Conservation (phyloP, 2,797 vertebrate genomes). For the Falco berigora region DNA sequence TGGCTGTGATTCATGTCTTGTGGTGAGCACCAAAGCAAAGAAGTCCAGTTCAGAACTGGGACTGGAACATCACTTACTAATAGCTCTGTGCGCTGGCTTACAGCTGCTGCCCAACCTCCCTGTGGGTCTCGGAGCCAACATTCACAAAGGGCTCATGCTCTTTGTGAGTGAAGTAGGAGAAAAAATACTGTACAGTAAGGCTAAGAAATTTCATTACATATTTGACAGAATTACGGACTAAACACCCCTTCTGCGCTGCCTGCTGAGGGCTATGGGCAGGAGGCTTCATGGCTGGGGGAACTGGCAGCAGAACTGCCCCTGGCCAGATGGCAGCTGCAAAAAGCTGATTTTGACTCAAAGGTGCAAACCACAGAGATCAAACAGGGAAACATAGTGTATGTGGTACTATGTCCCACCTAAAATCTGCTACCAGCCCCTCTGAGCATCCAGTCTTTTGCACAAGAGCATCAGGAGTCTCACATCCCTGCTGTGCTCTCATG, state of each 20-base stretch:
- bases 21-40: background rate
- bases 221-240: background rate
- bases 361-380: background rate
- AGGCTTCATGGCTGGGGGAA: background rate
- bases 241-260: background rate
- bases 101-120: background rate
- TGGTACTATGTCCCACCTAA: background rate
- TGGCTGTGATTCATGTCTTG: background rate
- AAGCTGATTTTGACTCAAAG: background rate
- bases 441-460: background rate
- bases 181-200: background rate
- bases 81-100: background rate
- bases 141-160: accelerated
- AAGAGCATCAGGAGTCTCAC: background rate
- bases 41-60: background rate
- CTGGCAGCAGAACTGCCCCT: background rate
- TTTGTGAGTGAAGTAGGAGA: background rate
- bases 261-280: background rate
- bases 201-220: background rate
- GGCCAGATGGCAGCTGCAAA: background rate
- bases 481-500: background rate
- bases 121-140: background rate
- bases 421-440: background rate
- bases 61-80: background rate
- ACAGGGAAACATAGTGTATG: accelerated